Evolutionary conservation across 53 echinoderm and acorn worm genomes (phyloP), one percentile per base, ranked within the genome.

Genomic region (Holothuria leucospilota): DNA sequence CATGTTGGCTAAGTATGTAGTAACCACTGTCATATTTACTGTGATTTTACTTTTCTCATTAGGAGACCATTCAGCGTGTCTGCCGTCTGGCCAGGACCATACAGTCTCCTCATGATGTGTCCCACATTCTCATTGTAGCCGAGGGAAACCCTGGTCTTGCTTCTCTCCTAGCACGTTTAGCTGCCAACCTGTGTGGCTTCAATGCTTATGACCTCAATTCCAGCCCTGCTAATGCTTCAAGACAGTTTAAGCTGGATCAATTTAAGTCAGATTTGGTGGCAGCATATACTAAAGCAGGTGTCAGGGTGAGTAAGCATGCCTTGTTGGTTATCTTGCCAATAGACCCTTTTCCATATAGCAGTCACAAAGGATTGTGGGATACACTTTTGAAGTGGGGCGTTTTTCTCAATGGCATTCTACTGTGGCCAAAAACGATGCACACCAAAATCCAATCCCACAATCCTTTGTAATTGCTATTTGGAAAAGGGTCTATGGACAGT

Each of bases 61-160:
- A 97, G 98, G 98, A 97, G 84, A 97, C 95, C 59, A 93, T 97
- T 70, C 95, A 97, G 78, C 85, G 85, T 13, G 98, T 97, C 18
- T 97, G 98, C 59, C 98, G 93, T 62, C 84, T 97, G 15, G 98
- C 98, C 25, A 93, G 98, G 11, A 93, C 85, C 91, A 93, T 97
- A 62, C 93, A 93, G 91, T 95, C 98, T 9, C 93, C 98, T 18
- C 98, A 97, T 23, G 94, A 95, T 71, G 98, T 97, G 10, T 93
- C 95, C 77, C 98, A 97, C 29, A 85, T 88, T 66, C 90, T 93
- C 51, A 69, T 97, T 46, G 95, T 97, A 2, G 95, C 93, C 42
- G 98, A 97, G 77, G 98, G 98, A 73, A 95, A 94, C 90, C 98
- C 98, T 14, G 98, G 98, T 11, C 87, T 95, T 0, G 91, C 93